Conservation (phyloP, 1,140 invertebrate species). For the Rhopalosiphum padi region DNA sequence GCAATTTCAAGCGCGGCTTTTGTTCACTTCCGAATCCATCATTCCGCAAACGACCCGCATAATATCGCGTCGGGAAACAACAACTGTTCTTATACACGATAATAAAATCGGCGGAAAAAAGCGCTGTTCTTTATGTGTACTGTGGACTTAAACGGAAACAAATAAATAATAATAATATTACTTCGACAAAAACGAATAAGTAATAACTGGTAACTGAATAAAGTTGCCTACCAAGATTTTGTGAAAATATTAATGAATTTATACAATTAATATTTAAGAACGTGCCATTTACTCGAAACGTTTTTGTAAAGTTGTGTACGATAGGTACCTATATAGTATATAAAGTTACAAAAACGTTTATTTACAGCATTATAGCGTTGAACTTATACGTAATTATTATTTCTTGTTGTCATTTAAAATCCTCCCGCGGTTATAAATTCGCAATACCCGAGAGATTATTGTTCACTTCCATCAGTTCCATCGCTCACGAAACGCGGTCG, state of each 20-base stretch:
- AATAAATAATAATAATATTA: not conserved
- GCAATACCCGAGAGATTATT: not conserved
- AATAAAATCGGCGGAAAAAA: not conserved
- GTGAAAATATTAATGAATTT: not conserved
- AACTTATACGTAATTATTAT: not conserved
- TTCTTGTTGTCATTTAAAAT: not conserved
- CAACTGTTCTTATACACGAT: not conserved
- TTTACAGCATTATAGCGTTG: not conserved
- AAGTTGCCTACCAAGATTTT: not conserved
- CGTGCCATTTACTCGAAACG: not conserved
- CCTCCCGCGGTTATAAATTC: not conserved
- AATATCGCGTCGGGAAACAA: not conserved
- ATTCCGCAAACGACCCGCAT: constrained; percentile 49
- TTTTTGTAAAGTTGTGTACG: not conserved
- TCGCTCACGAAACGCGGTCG: not conserved
- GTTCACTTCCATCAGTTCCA: not conserved
- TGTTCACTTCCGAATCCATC: constrained; percentile 27
- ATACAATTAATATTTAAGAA: not conserved
- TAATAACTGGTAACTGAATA: not conserved
- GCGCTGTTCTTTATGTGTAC: not conserved
- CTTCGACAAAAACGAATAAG: not conserved
- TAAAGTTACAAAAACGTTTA: not conserved
- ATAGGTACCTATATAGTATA: not conserved
- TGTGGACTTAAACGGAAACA: not conserved
- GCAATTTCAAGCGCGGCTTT: not conserved